Base-by-base conservation (phyloP, 2,888 invertebrate species). In the Apamea anceps region DNA sequence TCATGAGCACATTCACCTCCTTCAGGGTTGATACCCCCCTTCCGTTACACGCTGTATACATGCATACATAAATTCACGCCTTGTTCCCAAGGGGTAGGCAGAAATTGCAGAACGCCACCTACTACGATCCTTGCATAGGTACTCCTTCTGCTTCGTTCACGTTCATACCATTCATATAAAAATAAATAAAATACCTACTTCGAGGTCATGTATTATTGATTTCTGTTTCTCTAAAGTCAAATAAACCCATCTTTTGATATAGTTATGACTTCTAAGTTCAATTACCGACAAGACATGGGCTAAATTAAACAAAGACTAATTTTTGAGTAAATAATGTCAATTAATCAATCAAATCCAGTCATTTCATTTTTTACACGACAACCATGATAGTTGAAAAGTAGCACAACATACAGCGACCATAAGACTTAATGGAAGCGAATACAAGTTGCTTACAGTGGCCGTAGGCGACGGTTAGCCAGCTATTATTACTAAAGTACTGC, bases 401-500 rank as follows among this genome's bases (percentile, higher is more conserved):
- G 57, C 15, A 37, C 70, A 67, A 65, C 18, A 62, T 68, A 54
- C 45, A 68, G 21, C 42, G n/a, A 48, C 80, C 60, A 77, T 87
- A 87, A 81, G 80, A 75, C 72, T 85, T 84, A 85, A 85, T 87
- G 75, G 87, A 28, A 75, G 77, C 72, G 80, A 85, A 80, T 77
- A 85, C 81, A 70, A 85, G 85, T 71, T 77, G 72, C 80, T 77
- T 63, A 72, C 77, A 87, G 72, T 70, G 77, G 60, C 75, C 75
- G 75, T 70, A 48, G 77, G 81, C 87, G 85, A 80, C 85, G 87
- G 85, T 85, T 87, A 87, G 81, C 85, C 72, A 73, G 70, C 87
- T 87, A 85, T 85, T 85, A 85, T 87, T 85, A 87, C 81, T 85
- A 85, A 85, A 85, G 85, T 87, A 85, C 68, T 75, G 32, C 45